Conservation (phyloP, 2,113 vertebrate species). For the Talpa occidentalis region DNA sequence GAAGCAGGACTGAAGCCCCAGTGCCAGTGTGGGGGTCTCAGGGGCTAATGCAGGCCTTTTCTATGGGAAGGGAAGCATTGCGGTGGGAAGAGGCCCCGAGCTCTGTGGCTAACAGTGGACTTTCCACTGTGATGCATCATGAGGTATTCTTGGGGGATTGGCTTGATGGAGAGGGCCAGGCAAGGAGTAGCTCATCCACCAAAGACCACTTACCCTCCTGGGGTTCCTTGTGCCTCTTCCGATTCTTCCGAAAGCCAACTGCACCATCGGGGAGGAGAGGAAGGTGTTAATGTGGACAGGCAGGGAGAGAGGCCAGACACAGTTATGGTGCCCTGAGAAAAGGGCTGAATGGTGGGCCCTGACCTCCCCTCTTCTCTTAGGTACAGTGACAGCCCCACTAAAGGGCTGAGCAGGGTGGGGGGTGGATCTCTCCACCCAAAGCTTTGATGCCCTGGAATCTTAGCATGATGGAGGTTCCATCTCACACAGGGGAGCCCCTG, state of each 20-base stretch:
- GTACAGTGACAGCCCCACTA: background rate
- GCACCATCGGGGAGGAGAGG: constrained; percentile 62
- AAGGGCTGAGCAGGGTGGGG: background rate
- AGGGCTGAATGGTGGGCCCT: background rate
- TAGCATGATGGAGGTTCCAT: background rate
- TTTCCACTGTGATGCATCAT: background rate
- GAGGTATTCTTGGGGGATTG: background rate
- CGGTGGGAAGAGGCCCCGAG: background rate
- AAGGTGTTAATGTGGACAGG: background rate
- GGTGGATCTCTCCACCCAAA: fast-evolving
- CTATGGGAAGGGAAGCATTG: background rate
- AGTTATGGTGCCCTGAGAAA: background rate
- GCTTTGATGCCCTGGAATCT: background rate
- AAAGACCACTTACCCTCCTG: constrained; percentile 81
- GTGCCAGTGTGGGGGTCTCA: background rate
- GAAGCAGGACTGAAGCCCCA: background rate
- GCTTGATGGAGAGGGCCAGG: background rate
- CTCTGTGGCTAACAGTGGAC: fast-evolving
- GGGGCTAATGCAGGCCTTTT: background rate
- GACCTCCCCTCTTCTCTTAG: background rate
- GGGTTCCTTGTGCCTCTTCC: constrained; percentile 82
- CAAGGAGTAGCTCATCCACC: background rate
- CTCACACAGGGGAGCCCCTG: background rate
- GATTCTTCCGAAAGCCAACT: constrained; percentile 92
- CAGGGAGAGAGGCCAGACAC: background rate